Conservation (phyloP, 1,140 invertebrate species). For the Pseudomyrmex flavicornis region DNA sequence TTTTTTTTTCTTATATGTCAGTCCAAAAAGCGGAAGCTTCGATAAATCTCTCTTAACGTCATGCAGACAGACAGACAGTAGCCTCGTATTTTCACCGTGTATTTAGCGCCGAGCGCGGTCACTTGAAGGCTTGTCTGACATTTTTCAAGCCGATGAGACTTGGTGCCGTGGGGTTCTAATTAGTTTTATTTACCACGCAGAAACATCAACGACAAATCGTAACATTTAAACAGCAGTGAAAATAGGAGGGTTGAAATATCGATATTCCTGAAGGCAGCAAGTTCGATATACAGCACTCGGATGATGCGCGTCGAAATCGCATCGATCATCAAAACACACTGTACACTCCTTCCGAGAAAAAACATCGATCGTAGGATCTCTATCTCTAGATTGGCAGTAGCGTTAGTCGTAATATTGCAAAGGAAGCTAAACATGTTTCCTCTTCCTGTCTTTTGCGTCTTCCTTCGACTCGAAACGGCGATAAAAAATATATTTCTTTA, state of each 20-base stretch:
- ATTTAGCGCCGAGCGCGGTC: background rate
- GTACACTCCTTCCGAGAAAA: constrained; percentile 49
- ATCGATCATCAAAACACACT: constrained; percentile 35
- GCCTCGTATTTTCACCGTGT: constrained; percentile 8
- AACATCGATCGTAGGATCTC: constrained; percentile 38
- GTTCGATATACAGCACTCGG: constrained; percentile 42
- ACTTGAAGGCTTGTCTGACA: too few species aligned
- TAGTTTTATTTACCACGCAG: too few species aligned
- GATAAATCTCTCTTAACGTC: constrained; percentile 32
- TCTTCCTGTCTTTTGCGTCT: background rate
- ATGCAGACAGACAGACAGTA: constrained; percentile 22
- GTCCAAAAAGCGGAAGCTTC: constrained; percentile 40
- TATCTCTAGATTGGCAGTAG: constrained; percentile 69
- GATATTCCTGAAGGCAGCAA: constrained; percentile 44
- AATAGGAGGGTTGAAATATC: constrained; percentile 8
- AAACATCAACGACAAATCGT: background rate
- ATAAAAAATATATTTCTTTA: background rate
- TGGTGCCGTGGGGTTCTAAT: too few species aligned
- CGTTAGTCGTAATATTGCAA: constrained; percentile 59
- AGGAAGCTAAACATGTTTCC: constrained; percentile 16
- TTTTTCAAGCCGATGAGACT: too few species aligned
- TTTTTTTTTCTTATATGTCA: background rate
- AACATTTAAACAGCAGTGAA: background rate
- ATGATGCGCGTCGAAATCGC: constrained; percentile 31
- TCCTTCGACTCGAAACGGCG: background rate